Conservation (phyloP, 2,888 invertebrate genomes). For the Drosophila yooni region DNA sequence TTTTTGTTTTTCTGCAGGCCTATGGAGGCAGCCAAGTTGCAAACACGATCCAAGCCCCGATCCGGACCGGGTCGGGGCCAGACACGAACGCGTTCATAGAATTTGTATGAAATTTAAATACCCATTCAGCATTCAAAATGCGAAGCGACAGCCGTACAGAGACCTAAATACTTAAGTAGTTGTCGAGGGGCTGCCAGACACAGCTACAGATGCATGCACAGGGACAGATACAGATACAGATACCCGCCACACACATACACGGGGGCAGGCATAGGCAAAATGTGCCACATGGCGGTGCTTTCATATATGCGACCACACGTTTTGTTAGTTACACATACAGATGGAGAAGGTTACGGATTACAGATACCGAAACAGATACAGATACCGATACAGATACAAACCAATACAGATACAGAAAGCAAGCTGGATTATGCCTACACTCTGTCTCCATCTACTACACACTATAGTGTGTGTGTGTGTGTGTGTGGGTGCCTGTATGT, state of each 20-base stretch:
- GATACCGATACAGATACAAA: conserved; percentile 24
- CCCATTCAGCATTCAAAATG: conserved; percentile 81
- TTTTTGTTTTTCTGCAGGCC: conserved; percentile 47
- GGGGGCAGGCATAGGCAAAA: conserved; percentile 18
- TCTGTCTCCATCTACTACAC: conserved; percentile 14
- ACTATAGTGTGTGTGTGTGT: conserved; percentile 14
- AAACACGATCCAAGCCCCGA: conserved; percentile 47
- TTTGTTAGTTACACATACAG: conserved; percentile 72
- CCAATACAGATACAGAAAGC: conserved; percentile 44
- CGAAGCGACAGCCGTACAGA: conserved; percentile 77
- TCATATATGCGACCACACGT: conserved; percentile 73
- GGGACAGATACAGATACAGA: conserved; percentile 22
- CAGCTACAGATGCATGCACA: conserved; percentile 22
- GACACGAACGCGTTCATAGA: conserved; percentile 68
- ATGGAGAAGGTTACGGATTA: conserved; percentile 54
- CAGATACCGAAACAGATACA: conserved; percentile 53
- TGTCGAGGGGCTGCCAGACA: conserved; percentile 29
- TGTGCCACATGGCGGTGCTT: conserved; percentile 65
- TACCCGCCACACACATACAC: conserved; percentile 21
- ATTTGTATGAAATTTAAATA: conserved; percentile 82
- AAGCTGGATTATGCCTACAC: conserved; percentile 68
- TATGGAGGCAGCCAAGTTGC: conserved; percentile 45
- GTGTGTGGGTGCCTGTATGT: conserved; percentile 33
- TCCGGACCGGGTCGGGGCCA: conserved; percentile 41
- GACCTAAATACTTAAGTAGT: conserved; percentile 82